A percentile compares a stretch with the other conserved stretches of the same genome.
These are phyloP conservation scores for Catharus fuscescens DNA, from an alignment of 2,113 vertebrate genomes.

Conservation along the genomic window DNA sequence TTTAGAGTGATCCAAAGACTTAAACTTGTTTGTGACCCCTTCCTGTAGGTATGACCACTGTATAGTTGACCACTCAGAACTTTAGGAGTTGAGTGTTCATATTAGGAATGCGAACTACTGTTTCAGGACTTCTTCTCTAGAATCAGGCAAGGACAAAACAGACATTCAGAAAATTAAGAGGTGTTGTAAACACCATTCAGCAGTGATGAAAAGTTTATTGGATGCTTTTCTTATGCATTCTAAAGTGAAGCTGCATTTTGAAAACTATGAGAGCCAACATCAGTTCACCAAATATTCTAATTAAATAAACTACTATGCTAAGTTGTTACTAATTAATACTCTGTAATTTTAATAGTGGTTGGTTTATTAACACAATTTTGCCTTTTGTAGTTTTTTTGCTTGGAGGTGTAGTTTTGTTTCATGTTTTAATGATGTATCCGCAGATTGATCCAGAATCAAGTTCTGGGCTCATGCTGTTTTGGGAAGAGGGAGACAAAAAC, in stretches of 20 bases:
- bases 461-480: neutral
- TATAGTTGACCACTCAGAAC: constrained; percentile 20
- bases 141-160: constrained; percentile 43
- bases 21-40: neutral
- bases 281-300: neutral
- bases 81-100: constrained; percentile 28
- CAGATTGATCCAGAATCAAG: neutral
- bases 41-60: constrained; percentile 37
- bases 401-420: neutral
- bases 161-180: constrained; percentile 14
- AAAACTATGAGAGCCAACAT: neutral
- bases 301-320: neutral
- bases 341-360: neutral
- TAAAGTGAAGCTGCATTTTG: constrained; percentile 1
- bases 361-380: neutral
- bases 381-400: neutral
- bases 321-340: constrained; percentile 5
- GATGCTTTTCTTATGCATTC: constrained; percentile 4
- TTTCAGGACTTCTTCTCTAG: constrained; percentile 10
- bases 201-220: constrained; percentile 29
- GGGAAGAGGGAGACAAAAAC: neutral
- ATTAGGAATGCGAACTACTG: constrained; percentile 50
- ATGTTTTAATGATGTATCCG: neutral
- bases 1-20: neutral
- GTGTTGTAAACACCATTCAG: neutral